Percentiles rank a stretch among this genome's conserved stretches.
These are phyloP conservation scores for Xenopus borealis DNA, from an alignment of 2,113 vertebrate genomes.

Conservation along the genomic window DNA sequence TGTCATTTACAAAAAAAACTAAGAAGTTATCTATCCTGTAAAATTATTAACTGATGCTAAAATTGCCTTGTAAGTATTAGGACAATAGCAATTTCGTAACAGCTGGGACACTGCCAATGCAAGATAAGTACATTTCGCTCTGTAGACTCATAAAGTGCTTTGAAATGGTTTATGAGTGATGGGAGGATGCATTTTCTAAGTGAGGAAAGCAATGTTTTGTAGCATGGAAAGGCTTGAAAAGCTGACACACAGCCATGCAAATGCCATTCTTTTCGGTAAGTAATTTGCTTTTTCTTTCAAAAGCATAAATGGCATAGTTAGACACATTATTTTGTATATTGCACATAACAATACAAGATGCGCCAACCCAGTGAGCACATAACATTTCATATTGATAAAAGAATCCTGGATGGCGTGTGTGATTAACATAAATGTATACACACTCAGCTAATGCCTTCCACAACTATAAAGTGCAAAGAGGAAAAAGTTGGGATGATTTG, in stretches of 20 bases:
- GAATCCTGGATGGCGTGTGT: constrained; percentile 78
- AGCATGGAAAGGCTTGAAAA: constrained; percentile 82
- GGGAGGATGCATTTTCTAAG: constrained; percentile 84
- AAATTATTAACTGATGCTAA: constrained; percentile 88
- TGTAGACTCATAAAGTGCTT: constrained; percentile 85
- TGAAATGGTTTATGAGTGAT: constrained; percentile 86
- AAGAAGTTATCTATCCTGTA: constrained; percentile 87
- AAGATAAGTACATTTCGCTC: constrained; percentile 85
- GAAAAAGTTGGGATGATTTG: constrained; percentile 62
- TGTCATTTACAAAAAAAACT: constrained; percentile 88
- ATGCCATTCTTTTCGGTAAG: constrained; percentile 85
- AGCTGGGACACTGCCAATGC: constrained; percentile 85
- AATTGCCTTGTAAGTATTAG: constrained; percentile 91
- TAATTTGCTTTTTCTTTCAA: constrained; percentile 87
- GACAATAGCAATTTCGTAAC: constrained; percentile 88
- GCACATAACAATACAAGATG: constrained; percentile 83
- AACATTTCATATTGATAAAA: constrained; percentile 87
- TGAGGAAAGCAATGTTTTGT: constrained; percentile 84
- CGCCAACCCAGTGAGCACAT: constrained; percentile 84
- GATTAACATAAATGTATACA: constrained; percentile 86
- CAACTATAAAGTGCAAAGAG: constrained; percentile 71
- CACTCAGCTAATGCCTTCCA: constrained; percentile 77
- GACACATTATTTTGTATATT: constrained; percentile 88
- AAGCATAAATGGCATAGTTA: constrained; percentile 86
- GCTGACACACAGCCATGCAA: constrained; percentile 86